Evolutionary conservation across 2,888 invertebrate genomes (phyloP).

Genomic region (Serrognathus titanus): DNA sequence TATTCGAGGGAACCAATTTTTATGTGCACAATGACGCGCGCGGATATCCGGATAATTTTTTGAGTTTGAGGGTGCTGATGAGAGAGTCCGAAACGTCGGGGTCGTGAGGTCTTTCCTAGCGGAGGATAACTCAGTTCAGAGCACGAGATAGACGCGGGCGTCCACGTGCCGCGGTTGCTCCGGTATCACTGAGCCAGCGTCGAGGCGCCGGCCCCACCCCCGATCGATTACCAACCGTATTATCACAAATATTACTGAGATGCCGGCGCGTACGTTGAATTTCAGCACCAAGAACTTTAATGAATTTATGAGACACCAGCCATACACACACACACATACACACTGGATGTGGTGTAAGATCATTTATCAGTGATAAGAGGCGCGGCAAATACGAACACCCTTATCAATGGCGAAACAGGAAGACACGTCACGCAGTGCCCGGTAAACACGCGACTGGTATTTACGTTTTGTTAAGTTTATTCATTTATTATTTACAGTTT

Average conservation of each 20-base stretch:
- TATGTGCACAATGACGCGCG: neutral
- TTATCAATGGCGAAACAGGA: slow-evolving; percentile 3
- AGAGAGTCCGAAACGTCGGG: neutral
- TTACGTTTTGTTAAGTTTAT: neutral
- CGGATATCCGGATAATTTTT: neutral
- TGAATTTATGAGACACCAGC: neutral
- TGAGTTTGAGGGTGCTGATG: neutral
- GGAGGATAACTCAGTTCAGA: neutral
- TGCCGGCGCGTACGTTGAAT: slow-evolving; percentile 41
- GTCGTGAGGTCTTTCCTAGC: neutral
- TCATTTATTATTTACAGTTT: neutral
- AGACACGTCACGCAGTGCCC: neutral
- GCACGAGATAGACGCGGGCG: slow-evolving; percentile 20
- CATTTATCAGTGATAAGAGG: neutral
- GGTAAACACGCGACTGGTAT: neutral
- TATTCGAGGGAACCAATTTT: neutral
- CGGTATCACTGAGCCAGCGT: slow-evolving; percentile 44
- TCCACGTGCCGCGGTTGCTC: slow-evolving; percentile 43
- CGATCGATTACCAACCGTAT: slow-evolving; percentile 45
- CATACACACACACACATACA: no score
- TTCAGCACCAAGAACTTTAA: slow-evolving; percentile 29
- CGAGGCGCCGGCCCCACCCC: slow-evolving; percentile 44
- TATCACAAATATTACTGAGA: slow-evolving; percentile 45
- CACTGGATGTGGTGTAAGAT: no score
- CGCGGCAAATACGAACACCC: neutral